Evolutionary conservation across 2,113 vertebrate species (phyloP).

Genomic region (Xiphorhynchus elegans): DNA sequence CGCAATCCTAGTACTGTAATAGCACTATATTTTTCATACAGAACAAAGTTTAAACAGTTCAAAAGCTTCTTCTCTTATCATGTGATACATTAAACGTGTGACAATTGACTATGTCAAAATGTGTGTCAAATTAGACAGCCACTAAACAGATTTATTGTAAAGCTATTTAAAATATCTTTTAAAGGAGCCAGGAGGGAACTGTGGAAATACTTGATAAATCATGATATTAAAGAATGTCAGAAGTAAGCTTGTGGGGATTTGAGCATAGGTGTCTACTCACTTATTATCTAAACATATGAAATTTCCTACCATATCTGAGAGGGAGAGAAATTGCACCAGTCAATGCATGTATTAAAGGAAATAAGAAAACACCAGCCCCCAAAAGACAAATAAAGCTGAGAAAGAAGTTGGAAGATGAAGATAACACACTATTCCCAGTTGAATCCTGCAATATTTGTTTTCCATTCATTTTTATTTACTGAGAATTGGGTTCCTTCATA

Average conservation of each 20-base stretch:
- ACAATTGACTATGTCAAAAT: slow-evolving; percentile 38
- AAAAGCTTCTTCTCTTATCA: background rate
- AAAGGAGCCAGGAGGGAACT: slow-evolving; percentile 3
- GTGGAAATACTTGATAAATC: slow-evolving; percentile 46
- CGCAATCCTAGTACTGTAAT: background rate
- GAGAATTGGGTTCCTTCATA: slow-evolving; percentile 72
- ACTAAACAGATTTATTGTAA: slow-evolving; percentile 45
- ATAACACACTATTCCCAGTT: slow-evolving; percentile 48
- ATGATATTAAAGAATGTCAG: slow-evolving; percentile 56
- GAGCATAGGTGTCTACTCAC: slow-evolving; percentile 15
- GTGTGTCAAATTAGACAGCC: slow-evolving; percentile 21
- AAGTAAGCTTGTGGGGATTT: slow-evolving; percentile 53
- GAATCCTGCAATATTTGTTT: slow-evolving; percentile 67
- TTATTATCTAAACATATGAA: slow-evolving; percentile 45
- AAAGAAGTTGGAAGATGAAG: slow-evolving; percentile 60
- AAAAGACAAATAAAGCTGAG: slow-evolving; percentile 66
- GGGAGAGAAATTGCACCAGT: slow-evolving; percentile 52
- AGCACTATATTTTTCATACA: background rate
- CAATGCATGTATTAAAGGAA: slow-evolving; percentile 52
- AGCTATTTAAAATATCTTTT: slow-evolving; percentile 45
- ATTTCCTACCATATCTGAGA: slow-evolving; percentile 31
- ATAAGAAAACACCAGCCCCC: slow-evolving; percentile 50
- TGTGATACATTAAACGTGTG: background rate
- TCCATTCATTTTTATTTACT: slow-evolving; percentile 74
- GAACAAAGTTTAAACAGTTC: background rate